These are phyloP conservation scores for Sinhomidia bicolor DNA, from an alignment of 2,888 invertebrate species.

Conservation along the genomic window DNA sequence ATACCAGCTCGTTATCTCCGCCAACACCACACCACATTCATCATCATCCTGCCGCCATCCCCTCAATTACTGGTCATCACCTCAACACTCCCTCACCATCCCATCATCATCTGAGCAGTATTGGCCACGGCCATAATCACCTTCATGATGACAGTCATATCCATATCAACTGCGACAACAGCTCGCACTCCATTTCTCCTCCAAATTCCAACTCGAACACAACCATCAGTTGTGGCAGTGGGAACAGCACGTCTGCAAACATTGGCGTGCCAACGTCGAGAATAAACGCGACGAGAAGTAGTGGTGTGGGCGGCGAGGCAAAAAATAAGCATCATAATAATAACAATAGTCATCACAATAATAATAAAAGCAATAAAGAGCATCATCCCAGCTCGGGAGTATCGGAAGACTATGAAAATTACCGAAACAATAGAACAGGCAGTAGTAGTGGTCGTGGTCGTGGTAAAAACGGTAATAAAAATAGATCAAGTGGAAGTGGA, in stretches of 20 bases:
- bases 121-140: constrained; percentile 64
- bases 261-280: constrained; percentile 67
- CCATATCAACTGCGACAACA: constrained; percentile 59
- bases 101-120: constrained; percentile 30
- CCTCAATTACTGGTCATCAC: constrained; percentile 21
- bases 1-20: constrained; percentile 36
- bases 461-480: constrained; percentile 43
- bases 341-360: constrained; percentile 50
- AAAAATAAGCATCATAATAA: constrained; percentile 22
- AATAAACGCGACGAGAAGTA: not conserved
- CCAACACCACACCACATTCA: constrained; percentile 31
- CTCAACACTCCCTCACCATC: constrained; percentile 14
- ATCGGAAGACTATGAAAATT: constrained; percentile 60
- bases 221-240: constrained; percentile 74
- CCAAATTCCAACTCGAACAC: constrained; percentile 72
- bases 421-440: not conserved
- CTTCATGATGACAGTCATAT: constrained; percentile 66
- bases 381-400: constrained; percentile 28
- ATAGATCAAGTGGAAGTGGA: constrained; percentile 15
- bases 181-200: constrained; percentile 70
- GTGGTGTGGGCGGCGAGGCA: constrained; percentile 28
- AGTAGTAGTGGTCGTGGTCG: not conserved
- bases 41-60: constrained; percentile 24
- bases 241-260: constrained; percentile 72
- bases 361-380: constrained; percentile 65